These are phyloP conservation scores for Acrobeloides nanus DNA, from an alignment of 2,888 invertebrate genomes.

Conservation along the genomic window DNA sequence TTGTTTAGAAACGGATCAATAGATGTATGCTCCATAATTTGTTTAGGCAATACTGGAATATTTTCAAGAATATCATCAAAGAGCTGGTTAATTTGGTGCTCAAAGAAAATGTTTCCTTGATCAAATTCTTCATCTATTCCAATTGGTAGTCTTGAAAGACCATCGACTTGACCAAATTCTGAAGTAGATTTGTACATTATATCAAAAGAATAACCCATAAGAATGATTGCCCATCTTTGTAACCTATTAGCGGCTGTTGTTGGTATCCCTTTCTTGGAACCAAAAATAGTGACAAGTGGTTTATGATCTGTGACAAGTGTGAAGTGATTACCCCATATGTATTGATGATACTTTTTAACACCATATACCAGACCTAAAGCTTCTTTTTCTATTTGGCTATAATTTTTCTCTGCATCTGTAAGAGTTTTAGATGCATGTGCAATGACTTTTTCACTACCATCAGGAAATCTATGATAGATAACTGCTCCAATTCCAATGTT, in stretches of 20 bases:
- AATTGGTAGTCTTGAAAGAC: constrained; percentile 40
- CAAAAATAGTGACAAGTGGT: constrained; percentile 50
- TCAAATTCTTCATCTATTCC: constrained; percentile 3
- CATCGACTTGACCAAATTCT: constrained; percentile 51
- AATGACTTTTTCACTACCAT: constrained; percentile 35
- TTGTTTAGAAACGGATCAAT: constrained; percentile 1
- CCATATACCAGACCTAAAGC: constrained; percentile 54
- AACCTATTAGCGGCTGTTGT: constrained; percentile 43
- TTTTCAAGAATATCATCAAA: too few relatives aligned
- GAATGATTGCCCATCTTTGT: constrained; percentile 33
- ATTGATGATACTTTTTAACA: constrained; percentile 54
- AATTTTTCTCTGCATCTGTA: constrained; percentile 23
- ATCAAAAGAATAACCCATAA: constrained; percentile 52
- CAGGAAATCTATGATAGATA: constrained; percentile 27
- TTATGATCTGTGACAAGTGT: constrained; percentile 38
- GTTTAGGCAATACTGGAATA: too few relatives aligned
- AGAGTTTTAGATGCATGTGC: constrained; percentile 22
- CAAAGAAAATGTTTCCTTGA: too few relatives aligned
- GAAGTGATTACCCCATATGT: constrained; percentile 55
- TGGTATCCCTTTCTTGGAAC: constrained; percentile 32
- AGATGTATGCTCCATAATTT: not conserved
- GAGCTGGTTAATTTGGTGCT: too few relatives aligned
- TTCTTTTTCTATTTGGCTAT: constrained; percentile 44
- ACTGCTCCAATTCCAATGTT: constrained; percentile 49
- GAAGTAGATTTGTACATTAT: constrained; percentile 43